Evolutionary conservation across 53 echinoderm and acorn worm species (phyloP), one percentile per base, ranked within the genome.

Genomic region (Henricia sp.): DNA sequence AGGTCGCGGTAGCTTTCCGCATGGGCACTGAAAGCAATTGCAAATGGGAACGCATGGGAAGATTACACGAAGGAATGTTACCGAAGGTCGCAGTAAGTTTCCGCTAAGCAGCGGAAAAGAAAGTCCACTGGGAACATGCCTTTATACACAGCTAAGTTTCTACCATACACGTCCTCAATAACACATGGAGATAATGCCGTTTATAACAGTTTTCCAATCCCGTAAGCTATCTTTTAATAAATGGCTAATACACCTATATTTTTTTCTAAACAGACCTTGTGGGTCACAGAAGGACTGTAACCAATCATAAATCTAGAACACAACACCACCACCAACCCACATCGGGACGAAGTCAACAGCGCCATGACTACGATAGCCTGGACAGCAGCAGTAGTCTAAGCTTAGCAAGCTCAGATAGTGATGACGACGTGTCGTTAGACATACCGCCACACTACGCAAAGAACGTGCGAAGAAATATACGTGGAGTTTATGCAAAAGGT

Each of bases 381-480:
- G 59, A 77, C 24, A 34, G 26, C 19, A 72, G 72, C 37, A 19
- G 34, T 43, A 80, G 80, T 30, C 50, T 80, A 35, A 80, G 80
- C 50, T 64, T 80, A 2, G 80, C 48, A 10, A 80, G 80, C 50
- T 80, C 80, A 19, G 72, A 72, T 12, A 80, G 64, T 50, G 80
- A 80, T 1, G 62, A 37, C n/a, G 71, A 46, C 35, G 46, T 64
- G 14, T 80, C 80, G 0, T 30, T 80, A 12, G 65, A 64, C 46
- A 63, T 80, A 17, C 80, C 64, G 5, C 80, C 80, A 8, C 80
- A 80, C 50, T 23, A 37, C 14, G 80, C 63, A 33, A 48, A 39
- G 33, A 80, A 80, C 20, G 50, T 80, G 63, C 63, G 50, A 48
- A 63, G 64, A 30, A 64, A 38, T 23, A 32, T 33, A 26, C 26